These are phyloP conservation scores for Erpetoichthys calabaricus DNA, from an alignment of 2,797 vertebrate species.

Conservation along the genomic window DNA sequence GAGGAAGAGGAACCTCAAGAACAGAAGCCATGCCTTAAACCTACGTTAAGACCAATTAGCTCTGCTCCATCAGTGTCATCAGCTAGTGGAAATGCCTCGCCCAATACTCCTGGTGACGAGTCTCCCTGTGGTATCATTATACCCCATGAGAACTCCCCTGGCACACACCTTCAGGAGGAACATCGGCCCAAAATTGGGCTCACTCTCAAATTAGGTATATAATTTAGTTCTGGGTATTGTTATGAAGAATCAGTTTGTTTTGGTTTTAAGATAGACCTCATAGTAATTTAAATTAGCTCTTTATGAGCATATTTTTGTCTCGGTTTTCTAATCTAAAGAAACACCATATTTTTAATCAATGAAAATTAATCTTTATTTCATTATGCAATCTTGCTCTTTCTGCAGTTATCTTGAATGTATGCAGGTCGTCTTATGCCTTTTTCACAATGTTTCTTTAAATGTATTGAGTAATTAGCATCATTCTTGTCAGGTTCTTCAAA, in stretches of 20 bases:
- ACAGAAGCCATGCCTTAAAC: slow-evolving; percentile 82
- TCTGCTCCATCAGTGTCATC: slow-evolving; percentile 89
- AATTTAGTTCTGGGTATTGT: not conserved
- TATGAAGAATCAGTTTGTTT: too few species aligned
- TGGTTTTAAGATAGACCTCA: too few species aligned
- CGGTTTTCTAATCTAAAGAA: too few species aligned
- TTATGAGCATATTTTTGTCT: too few species aligned
- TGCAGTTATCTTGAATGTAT: too few species aligned
- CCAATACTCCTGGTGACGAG: slow-evolving; percentile 83
- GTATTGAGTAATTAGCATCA: not conserved
- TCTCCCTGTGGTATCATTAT: slow-evolving; percentile 97
- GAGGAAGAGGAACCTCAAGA: slow-evolving; percentile 71
- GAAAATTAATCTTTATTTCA: too few species aligned
- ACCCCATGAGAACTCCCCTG: slow-evolving; percentile 93
- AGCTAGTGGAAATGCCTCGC: slow-evolving; percentile 79
- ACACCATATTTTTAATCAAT: too few species aligned
- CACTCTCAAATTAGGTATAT: slow-evolving; percentile 80
- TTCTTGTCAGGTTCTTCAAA: slow-evolving; percentile 60
- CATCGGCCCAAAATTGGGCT: slow-evolving; percentile 89
- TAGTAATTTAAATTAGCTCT: too few species aligned
- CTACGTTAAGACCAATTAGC: slow-evolving; percentile 84
- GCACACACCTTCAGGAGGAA: slow-evolving; percentile 79
- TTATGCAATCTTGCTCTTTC: too few species aligned
- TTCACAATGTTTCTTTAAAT: not conserved
- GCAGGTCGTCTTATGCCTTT: not conserved